Percentiles rank a stretch among this genome's conserved stretches.
phyloP scores from a whole-genome alignment of 2,113 vertebrate genomes.

The Gila orcuttii region DNA sequence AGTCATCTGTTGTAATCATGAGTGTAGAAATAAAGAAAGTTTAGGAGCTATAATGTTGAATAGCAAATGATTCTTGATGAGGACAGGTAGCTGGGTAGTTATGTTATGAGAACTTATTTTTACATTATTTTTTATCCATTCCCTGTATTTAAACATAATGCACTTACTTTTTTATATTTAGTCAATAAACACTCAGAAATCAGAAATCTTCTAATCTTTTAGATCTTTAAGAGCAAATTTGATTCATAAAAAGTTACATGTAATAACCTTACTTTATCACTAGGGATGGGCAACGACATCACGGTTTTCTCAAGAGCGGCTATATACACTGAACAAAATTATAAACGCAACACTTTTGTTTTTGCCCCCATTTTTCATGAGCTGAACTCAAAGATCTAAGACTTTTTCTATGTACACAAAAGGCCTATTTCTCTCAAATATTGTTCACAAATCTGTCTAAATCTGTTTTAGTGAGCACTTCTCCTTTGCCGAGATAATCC shows the following conservation, averaged over 20 bases:
- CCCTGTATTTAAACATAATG: neutral
- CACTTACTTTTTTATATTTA: neutral
- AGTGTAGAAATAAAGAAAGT: neutral
- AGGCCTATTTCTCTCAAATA: no score
- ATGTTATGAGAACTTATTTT: neutral
- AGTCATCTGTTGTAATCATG: neutral
- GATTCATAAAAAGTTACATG: neutral
- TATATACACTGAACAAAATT: no score
- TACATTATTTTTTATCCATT: neutral
- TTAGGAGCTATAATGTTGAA: neutral
- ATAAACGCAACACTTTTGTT: no score
- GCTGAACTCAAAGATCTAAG: no score
- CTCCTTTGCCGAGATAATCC: no score
- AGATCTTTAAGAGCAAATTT: neutral
- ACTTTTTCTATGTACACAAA: no score
- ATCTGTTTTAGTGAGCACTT: no score
- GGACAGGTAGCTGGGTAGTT: neutral
- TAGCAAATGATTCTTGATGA: neutral
- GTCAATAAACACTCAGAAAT: neutral
- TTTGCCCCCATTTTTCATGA: no score
- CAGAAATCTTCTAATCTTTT: no score
- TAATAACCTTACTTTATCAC: neutral
- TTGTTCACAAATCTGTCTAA: no score
- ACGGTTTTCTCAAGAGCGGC: no score
- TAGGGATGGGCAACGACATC: no score